phyloP scores from a whole-genome alignment of 2,797 vertebrate genomes.

The Poecile montanus region DNA sequence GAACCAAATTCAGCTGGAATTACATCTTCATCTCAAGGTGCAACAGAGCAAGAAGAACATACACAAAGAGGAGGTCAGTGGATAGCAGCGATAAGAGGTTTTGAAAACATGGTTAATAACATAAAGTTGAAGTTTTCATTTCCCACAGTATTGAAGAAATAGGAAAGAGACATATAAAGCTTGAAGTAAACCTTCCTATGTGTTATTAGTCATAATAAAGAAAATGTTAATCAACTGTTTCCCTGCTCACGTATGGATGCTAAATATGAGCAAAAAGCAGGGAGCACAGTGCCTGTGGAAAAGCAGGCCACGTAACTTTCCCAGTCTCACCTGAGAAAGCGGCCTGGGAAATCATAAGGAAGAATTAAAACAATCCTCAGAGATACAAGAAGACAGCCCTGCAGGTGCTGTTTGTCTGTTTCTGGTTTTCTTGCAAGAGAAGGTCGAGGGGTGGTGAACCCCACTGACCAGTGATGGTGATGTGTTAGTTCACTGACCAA shows the following conservation, averaged over 20 bases:
- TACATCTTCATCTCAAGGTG: neutral
- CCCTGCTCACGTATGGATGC: neutral
- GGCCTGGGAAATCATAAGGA: no score
- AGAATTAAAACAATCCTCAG: no score
- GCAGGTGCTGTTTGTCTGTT: no score
- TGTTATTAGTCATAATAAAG: neutral
- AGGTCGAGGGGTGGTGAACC: no score
- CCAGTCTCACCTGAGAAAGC: no score
- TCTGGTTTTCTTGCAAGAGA: no score
- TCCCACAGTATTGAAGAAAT: neutral
- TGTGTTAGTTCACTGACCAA: no score
- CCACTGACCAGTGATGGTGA: no score
- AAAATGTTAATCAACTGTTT: neutral
- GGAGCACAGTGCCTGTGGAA: no score
- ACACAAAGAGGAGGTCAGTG: neutral
- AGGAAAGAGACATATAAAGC: neutral
- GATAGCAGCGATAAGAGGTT: neutral
- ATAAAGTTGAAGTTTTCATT: neutral
- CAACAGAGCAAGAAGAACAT: neutral
- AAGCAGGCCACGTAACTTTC: no score
- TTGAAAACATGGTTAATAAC: neutral
- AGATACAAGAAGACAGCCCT: no score
- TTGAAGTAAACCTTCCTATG: neutral
- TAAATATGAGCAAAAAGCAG: no score
- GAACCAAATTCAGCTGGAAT: neutral